Conservation (phyloP, 1,140 invertebrate species). For the Halyomorpha halys region DNA sequence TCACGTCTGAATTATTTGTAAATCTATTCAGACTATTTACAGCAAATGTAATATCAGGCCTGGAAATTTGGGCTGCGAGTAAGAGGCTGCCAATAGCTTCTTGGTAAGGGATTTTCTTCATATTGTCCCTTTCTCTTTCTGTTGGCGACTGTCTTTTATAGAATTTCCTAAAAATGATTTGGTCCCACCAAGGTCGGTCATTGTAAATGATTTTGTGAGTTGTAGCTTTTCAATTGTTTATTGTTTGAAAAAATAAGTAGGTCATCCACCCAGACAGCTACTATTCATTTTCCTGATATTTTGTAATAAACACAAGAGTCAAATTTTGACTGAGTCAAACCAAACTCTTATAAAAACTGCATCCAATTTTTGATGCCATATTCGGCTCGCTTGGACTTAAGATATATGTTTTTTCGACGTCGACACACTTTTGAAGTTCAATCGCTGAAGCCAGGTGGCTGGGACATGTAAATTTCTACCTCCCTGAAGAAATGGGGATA, state of each 20-base stretch:
- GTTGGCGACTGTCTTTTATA: no score
- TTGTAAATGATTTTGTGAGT: neutral
- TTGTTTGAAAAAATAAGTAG: neutral
- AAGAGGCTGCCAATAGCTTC: neutral
- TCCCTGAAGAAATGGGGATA: slow-evolving; percentile 36
- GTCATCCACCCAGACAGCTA: neutral
- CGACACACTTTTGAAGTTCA: neutral
- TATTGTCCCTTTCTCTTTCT: no score
- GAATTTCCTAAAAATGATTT: neutral
- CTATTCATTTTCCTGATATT: neutral
- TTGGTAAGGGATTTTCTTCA: no score
- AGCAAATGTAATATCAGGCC: neutral
- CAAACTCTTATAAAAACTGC: no score
- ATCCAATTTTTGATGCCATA: no score
- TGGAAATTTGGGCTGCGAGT: neutral
- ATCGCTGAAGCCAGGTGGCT: no score
- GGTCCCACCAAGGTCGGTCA: neutral
- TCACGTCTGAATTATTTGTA: neutral
- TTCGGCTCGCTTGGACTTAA: neutral
- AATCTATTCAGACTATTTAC: neutral
- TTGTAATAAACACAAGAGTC: slow-evolving; percentile 1
- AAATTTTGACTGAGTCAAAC: neutral
- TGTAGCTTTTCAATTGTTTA: neutral
- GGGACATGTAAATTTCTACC: slow-evolving; percentile 36
- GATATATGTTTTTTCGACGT: neutral